phyloP scores from a whole-genome alignment of 2,113 vertebrate genomes.

The Pteronura brasiliensis region DNA sequence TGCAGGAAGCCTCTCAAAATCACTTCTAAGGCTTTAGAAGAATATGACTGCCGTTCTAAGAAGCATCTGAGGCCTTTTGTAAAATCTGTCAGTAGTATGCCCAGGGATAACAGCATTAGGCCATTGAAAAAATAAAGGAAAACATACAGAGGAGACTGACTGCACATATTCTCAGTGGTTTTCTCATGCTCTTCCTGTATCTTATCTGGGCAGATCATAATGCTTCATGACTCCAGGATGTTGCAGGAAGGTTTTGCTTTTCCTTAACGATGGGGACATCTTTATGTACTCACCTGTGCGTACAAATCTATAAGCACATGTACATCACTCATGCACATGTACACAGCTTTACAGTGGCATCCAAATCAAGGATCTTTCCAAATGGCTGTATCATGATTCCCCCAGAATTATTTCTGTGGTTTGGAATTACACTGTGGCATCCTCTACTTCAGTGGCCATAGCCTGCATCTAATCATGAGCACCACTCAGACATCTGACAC shows the following conservation, averaged over 20 bases:
- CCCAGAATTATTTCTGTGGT: background rate
- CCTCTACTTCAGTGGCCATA: background rate
- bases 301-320: background rate
- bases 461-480: background rate
- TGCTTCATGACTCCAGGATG: background rate
- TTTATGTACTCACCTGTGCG: background rate
- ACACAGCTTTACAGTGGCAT: background rate
- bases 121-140: background rate
- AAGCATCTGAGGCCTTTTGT: background rate
- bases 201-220: conserved; percentile 28
- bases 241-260: background rate
- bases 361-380: background rate
- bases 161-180: conserved; percentile 1
- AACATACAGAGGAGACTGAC: background rate
- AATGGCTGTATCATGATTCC: background rate
- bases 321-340: accelerated
- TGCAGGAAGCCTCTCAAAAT: background rate
- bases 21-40: background rate
- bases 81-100: background rate
- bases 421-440: background rate
- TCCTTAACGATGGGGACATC: background rate
- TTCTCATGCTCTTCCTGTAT: conserved; percentile 20
- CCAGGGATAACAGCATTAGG: background rate
- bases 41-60: background rate
- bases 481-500: background rate